Conservation (phyloP, 2,888 invertebrate genomes). For the Epinotia ramella region DNA sequence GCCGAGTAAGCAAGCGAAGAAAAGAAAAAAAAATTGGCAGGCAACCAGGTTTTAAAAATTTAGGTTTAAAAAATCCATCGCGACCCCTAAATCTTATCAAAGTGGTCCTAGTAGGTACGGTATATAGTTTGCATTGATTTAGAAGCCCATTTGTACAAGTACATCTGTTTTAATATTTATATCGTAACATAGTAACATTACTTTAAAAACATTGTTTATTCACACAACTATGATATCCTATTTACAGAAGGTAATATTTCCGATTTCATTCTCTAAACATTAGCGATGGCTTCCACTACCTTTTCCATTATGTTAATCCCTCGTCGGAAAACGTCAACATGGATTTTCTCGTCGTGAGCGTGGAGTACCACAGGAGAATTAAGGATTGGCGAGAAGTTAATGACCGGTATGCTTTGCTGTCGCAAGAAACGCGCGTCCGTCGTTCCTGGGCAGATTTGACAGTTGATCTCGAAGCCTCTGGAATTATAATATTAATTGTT, state of each 20-base stretch:
- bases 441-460: conserved; percentile 92
- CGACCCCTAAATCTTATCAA: too few relatives aligned
- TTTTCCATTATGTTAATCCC: conserved; percentile 91
- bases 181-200: too few relatives aligned
- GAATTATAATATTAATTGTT: conserved; percentile 38
- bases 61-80: too few relatives aligned
- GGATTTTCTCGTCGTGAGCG: conserved; percentile 92
- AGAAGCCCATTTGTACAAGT: too few relatives aligned
- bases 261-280: conserved; percentile 63
- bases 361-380: conserved; percentile 92
- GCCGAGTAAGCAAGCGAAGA: too few relatives aligned
- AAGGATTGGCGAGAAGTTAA: conserved; percentile 93
- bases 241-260: background rate
- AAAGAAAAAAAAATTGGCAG: too few relatives aligned
- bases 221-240: too few relatives aligned
- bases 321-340: conserved; percentile 88
- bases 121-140: too few relatives aligned
- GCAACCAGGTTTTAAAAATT: too few relatives aligned
- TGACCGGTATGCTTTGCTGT: conserved; percentile 89
- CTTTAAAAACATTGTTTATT: too few relatives aligned
- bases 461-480: conserved; percentile 61
- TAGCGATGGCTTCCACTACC: conserved; percentile 86
- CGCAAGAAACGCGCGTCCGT: conserved; percentile 95
- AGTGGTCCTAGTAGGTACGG: too few relatives aligned
- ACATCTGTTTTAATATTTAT: too few relatives aligned